Conservation (phyloP, 30 jellyfish, hydroid and myxozoan species). For the Aurelia aurita region DNA sequence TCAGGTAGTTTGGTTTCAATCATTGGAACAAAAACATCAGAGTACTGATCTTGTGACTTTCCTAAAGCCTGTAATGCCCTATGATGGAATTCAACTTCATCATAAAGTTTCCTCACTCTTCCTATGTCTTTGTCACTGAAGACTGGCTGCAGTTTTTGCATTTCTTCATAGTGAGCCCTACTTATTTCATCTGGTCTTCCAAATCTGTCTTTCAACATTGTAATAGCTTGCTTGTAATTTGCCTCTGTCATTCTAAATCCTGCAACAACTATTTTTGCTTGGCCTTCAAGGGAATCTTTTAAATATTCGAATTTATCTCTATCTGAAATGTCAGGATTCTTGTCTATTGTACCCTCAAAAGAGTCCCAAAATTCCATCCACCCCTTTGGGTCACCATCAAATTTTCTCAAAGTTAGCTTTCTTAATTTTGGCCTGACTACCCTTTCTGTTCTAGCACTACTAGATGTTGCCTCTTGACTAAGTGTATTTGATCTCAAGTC, state of each 20-base stretch:
- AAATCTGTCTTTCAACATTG: slow-evolving; percentile 52
- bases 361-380: slow-evolving; percentile 53
- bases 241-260: slow-evolving; percentile 44
- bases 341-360: not conserved
- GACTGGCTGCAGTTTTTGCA: slow-evolving; percentile 20
- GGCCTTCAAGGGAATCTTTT: slow-evolving; percentile 11
- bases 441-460: not conserved
- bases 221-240: slow-evolving; percentile 11
- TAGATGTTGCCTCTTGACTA: not conserved
- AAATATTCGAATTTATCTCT: slow-evolving; percentile 20
- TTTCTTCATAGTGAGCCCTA: slow-evolving; percentile 32
- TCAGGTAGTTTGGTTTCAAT: slow-evolving; percentile 50
- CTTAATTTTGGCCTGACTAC: not conserved
- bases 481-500: not conserved
- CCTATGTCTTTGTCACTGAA: slow-evolving; percentile 10
- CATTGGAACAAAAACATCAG: slow-evolving; percentile 45
- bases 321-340: not conserved
- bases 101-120: slow-evolving; percentile 9
- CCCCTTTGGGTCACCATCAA: slow-evolving; percentile 16
- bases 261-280: slow-evolving; percentile 22
- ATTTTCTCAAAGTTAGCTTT: slow-evolving; percentile 1
- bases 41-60: slow-evolving; percentile 30
- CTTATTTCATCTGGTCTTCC: slow-evolving; percentile 35
- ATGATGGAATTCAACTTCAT: too few species aligned
- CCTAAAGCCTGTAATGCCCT: slow-evolving; percentile 43